phyloP scores from a whole-genome alignment of 2,797 vertebrate species.

The Emys orbicularis region DNA sequence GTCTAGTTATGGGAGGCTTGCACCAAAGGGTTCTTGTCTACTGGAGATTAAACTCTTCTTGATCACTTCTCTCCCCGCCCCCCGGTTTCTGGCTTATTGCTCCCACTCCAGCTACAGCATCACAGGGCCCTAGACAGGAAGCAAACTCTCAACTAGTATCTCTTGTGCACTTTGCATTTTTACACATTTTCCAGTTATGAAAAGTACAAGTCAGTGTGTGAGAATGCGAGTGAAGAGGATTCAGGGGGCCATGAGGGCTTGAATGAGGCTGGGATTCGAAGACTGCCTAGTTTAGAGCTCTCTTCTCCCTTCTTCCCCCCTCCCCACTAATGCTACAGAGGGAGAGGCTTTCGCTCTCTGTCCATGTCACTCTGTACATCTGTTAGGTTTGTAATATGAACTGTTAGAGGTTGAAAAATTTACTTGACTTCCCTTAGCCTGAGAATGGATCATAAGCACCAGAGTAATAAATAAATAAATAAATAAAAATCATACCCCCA shows the following conservation, averaged over 20 bases:
- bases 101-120: neutral
- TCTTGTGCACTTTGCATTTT: neutral
- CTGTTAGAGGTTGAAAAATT: neutral
- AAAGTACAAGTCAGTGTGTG: neutral
- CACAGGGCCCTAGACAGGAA: neutral
- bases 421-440: neutral
- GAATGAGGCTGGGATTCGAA: neutral
- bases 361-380: accelerated
- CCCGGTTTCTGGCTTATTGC: too few species aligned
- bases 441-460: neutral
- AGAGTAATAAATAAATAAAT: neutral
- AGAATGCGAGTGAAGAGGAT: neutral
- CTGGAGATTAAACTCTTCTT: neutral
- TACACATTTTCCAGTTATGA: neutral
- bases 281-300: neutral
- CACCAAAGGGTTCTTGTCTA: neutral
- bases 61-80: accelerated
- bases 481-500: neutral
- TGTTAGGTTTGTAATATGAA: neutral
- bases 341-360: neutral
- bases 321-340: neutral
- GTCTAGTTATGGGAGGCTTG: neutral
- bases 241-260: neutral
- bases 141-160: neutral
- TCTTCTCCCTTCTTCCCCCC: neutral